Percentiles rank a stretch among this genome's conserved stretches.
Evolutionary conservation across 2,888 invertebrate genomes (phyloP).

Genomic region (Oeneis ivallda): DNA sequence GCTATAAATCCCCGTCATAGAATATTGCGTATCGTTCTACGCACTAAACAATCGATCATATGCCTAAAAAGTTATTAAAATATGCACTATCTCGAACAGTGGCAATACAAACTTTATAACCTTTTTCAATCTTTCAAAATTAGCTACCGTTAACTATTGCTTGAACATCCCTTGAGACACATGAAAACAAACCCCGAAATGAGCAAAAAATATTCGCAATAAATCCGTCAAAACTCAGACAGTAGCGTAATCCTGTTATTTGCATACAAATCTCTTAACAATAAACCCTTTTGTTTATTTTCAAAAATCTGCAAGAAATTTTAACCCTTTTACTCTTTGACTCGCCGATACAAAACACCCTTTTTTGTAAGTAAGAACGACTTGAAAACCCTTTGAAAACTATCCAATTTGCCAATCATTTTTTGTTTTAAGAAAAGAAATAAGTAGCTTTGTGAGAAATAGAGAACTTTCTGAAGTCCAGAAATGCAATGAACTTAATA

Average conservation of each 20-base stretch:
- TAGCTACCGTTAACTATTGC: conserved; percentile 54
- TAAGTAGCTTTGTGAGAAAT: neutral
- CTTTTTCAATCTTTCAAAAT: conserved; percentile 6
- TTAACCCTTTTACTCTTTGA: conserved; percentile 59
- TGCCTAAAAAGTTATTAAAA: neutral
- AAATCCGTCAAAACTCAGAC: conserved; percentile 58
- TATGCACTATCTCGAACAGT: neutral
- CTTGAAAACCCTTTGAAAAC: conserved; percentile 28
- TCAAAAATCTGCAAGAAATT: conserved; percentile 56
- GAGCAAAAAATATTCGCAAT: conserved; percentile 51
- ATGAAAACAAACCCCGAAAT: conserved; percentile 44
- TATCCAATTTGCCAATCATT: conserved; percentile 32
- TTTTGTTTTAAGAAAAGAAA: conserved; percentile 2
- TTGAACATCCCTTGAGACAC: conserved; percentile 52
- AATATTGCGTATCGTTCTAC: too few relatives aligned
- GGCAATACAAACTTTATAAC: neutral
- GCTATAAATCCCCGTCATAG: too few relatives aligned
- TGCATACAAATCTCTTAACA: conserved; percentile 73
- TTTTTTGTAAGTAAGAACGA: conserved; percentile 32
- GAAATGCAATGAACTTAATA: neutral
- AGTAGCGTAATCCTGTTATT: conserved; percentile 79
- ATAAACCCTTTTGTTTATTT: conserved; percentile 59
- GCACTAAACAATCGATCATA: too few relatives aligned
- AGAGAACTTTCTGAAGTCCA: neutral
- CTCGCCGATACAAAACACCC: conserved; percentile 54